Evolutionary conservation across 1,140 invertebrate genomes (phyloP).

Genomic region (Bombyx mori): ASM3026992v2 NC_085110.1:16519001-16519500

Average conservation of each 20-base stretch:
- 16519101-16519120: slow-evolving; percentile 9
- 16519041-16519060: slow-evolving; percentile 15
- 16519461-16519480: too few relatives aligned
- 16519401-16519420: too few relatives aligned
- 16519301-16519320: slow-evolving; percentile 8
- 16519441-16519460: too few relatives aligned
- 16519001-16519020: slow-evolving; percentile 2
- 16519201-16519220: slow-evolving; percentile 20
- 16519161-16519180: slow-evolving; percentile 9
- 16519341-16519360: neutral
- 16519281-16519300: neutral
- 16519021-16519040: slow-evolving; percentile 19
- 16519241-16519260: slow-evolving; percentile 9
- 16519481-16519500: too few relatives aligned
- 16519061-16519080: slow-evolving; percentile 15
- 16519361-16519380: slow-evolving; percentile 1
- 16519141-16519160: neutral
- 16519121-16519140: neutral
- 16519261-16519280: neutral
- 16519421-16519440: too few relatives aligned
- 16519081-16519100: slow-evolving; percentile 19
- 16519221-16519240: slow-evolving; percentile 18
- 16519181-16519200: slow-evolving; percentile 15
- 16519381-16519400: neutral
- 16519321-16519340: slow-evolving; percentile 3